Conservation (phyloP, 2,888 invertebrate genomes). For the Drosophila mulleri region DNA sequence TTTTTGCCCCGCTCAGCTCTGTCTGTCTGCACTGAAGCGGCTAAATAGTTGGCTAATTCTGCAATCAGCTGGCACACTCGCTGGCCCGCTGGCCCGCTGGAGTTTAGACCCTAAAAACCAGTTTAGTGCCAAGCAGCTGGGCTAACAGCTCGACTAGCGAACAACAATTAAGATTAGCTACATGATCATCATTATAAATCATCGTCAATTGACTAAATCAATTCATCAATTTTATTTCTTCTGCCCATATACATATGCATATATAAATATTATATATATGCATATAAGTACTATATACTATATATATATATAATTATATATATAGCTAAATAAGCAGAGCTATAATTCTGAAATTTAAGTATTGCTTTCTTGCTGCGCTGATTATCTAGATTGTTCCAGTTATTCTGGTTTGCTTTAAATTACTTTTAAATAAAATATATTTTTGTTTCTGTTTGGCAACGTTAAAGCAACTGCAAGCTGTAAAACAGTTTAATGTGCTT, state of each 20-base stretch:
- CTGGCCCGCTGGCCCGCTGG: slow-evolving; percentile 20
- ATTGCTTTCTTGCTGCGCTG: slow-evolving; percentile 4
- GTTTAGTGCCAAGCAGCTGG: slow-evolving; percentile 24
- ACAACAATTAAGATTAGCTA: slow-evolving; percentile 43
- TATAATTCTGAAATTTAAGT: slow-evolving; percentile 24
- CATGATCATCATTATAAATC: slow-evolving; percentile 52
- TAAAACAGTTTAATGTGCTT: slow-evolving; percentile 1
- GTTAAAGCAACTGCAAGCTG: not conserved
- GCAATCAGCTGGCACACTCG: slow-evolving; percentile 35
- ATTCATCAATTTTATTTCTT: slow-evolving; percentile 35
- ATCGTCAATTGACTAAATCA: slow-evolving; percentile 32
- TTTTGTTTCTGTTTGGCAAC: not conserved
- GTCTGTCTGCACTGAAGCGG: slow-evolving; percentile 39
- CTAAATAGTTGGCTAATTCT: slow-evolving; percentile 38
- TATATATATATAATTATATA: not conserved
- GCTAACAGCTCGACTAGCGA: slow-evolving; percentile 22
- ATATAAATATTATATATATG: not conserved
- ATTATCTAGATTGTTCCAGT: slow-evolving; percentile 32
- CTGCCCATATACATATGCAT: not conserved
- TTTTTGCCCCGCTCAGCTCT: slow-evolving; percentile 20
- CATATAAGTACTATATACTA: no score
- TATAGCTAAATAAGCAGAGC: slow-evolving; percentile 10
- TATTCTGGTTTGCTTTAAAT: slow-evolving; percentile 38
- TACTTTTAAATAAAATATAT: not conserved
- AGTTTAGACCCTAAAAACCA: slow-evolving; percentile 58